Base-by-base conservation (phyloP, 2,113 vertebrate species). In the Eonycteris spelaea region DNA sequence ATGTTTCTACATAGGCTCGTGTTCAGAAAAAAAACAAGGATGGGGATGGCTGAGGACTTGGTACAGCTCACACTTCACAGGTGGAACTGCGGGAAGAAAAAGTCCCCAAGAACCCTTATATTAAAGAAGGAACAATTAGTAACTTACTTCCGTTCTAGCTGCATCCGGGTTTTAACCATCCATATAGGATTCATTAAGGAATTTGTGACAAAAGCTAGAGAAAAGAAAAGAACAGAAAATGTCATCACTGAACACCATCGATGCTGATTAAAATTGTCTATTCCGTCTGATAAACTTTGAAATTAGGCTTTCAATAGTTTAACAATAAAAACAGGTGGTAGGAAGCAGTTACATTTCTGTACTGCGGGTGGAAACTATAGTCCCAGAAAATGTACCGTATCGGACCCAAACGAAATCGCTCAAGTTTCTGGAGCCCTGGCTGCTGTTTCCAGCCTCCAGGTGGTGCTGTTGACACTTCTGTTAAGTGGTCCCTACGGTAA, bases 141-240 rank as follows among this genome's bases (percentile, higher is more conserved):
- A n/a, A 96, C 98, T 98, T 98, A 99, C 99, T 99, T 99, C 94
- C 98, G 98, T 97, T 99, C 99, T 91, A 99, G 98, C 94, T 99
- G 99, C 99, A 99, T 99, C 95, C 99, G 99, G 0, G 99, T 99
- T 98, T 99, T 99, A 89, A 99, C 99, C 99, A 99, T 99, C 99
- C 99, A 99, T 97, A 99, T 97, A 7, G 99, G 99, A 97, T 99
- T 99, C 99, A 99, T 99, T 98, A 99, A 98, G 82, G 99, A 99
- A 98, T 99, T 99, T 45, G 99, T 99, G 95, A 99, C 97, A 95
- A 99, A 99, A 68, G 99, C 99, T 99, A 97, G 93, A 97, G 98
- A 94, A 77, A 63, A 86, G 19, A 33, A 30, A 63, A 86, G 19
- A 33, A 30, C 15, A 78, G 11, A 38, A 87, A 79, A 57, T 33